Evolutionary conservation across 2,797 vertebrate genomes (phyloP), one percentile per base, ranked within the genome.

Genomic region (Eospalax fontanierii): DNA sequence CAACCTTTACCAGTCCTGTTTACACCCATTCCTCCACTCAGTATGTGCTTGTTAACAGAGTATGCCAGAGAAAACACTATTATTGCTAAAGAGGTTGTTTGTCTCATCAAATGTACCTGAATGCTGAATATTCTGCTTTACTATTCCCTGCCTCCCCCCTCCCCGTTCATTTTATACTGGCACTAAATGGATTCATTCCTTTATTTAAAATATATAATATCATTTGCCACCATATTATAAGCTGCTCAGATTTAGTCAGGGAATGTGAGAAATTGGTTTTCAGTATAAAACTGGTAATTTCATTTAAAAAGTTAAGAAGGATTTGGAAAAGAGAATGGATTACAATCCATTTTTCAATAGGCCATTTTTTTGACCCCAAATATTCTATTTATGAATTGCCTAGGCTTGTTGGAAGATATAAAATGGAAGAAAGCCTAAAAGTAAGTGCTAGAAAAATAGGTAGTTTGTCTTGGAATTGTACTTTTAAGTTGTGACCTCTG

Each of bases 11-110:
- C 46, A 86, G 22, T 63, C 59, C 46, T 85, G 1, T 63, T 83
- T 81, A 87, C 81, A 70, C 19, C 63, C 65, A 4, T 82, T 59
- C 15, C 46, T 97, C 84, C 74, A 73, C 46, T 89, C 50, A 15
- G 10, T 74, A 38, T 61, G 33, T 83, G 38, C 89, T 79, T 90
- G 14, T 63, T 89, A 85, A 81, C 73, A 92, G 30, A 35, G 1
- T 28, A 46, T n/a, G 59, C n/a, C 28, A 83, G n/a, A 50, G 59
- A 85, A 84, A 54, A 63, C 10, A 82, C 66, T 73, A 24, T 81
- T 86, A 82, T n/a, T 75, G 86, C 90, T 89, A 84, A 92, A 92
- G 79, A 90, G 91, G 54, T 73, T 83, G 80, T 68, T 94, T 75
- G 14, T 80, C 63, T 70, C 33, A 68, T 28, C 38, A 84, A 38